Conservation (phyloP, 2,797 vertebrate species). For the Esox masquinongy region DNA sequence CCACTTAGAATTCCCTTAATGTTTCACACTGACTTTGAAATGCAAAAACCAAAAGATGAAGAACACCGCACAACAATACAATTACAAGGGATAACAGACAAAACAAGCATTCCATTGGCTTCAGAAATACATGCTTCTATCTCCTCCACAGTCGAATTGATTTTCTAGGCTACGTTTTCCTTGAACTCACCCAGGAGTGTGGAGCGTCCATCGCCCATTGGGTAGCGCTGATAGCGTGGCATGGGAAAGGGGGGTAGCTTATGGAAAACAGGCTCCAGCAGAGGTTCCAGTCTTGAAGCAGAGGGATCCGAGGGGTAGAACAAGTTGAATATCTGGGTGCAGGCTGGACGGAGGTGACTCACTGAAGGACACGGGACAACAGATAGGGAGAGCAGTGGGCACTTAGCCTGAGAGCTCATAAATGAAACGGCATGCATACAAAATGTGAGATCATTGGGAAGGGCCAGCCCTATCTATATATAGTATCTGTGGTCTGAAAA, state of each 20-base stretch:
- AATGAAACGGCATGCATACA: not conserved
- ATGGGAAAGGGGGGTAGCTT: constrained; percentile 89
- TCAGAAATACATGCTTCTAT: constrained; percentile 23
- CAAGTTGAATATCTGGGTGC: constrained; percentile 95
- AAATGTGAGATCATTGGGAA: not conserved
- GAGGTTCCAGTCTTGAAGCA: constrained; percentile 91
- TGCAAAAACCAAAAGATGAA: constrained; percentile 39
- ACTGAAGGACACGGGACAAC: constrained; percentile 69
- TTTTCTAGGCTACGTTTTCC: constrained; percentile 19
- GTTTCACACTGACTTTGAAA: constrained; percentile 42
- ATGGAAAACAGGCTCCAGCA: constrained; percentile 90
- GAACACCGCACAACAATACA: constrained; percentile 26
- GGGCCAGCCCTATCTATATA: not conserved
- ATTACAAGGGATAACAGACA: constrained; percentile 6
- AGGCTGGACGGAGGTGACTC: constrained; percentile 90
- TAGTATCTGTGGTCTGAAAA: not conserved
- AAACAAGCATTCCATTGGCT: no score
- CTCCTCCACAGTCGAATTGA: constrained; percentile 34
- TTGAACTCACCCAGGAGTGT: constrained; percentile 83
- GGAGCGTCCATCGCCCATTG: constrained; percentile 89
- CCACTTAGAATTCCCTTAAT: constrained; percentile 34
- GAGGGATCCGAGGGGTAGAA: constrained; percentile 98
- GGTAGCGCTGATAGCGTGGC: constrained; percentile 94
- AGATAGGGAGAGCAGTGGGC: not conserved
- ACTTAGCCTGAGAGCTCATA: not conserved